A percentile compares a stretch with the other conserved stretches of the same genome.
Evolutionary conservation across 2,888 invertebrate genomes (phyloP).

Genomic region (Tuberolachnus salignus): DNA sequence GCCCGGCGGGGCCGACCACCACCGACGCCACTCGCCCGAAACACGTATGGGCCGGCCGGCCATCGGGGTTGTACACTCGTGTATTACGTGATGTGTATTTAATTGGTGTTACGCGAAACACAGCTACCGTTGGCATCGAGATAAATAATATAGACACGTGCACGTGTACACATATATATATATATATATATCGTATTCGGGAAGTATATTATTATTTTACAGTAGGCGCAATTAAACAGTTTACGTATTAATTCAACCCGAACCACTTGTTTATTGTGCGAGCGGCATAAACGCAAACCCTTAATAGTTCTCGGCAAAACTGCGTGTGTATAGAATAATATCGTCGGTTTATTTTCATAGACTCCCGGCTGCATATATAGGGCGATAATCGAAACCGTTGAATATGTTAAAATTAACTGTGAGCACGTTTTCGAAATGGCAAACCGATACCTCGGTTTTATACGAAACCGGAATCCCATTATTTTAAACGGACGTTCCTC

Average conservation of each 20-base stretch:
- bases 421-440: neutral
- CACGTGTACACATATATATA: too few relatives aligned
- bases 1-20: too few relatives aligned
- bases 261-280: constrained; percentile 12
- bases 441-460: neutral
- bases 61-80: too few relatives aligned
- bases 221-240: neutral
- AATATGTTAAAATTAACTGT: constrained; percentile 22
- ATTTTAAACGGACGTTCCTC: neutral
- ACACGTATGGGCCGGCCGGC: too few relatives aligned
- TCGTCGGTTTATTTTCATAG: constrained; percentile 21
- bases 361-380: neutral
- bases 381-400: constrained; percentile 7
- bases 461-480: neutral
- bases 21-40: too few relatives aligned
- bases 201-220: neutral
- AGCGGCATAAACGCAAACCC: neutral
- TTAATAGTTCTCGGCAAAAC: constrained; percentile 22
- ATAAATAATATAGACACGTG: too few relatives aligned
- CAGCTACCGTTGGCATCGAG: too few relatives aligned
- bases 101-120: too few relatives aligned
- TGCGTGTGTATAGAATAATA: constrained; percentile 8
- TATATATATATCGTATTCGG: too few relatives aligned
- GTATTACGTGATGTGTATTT: too few relatives aligned
- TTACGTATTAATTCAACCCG: constrained; percentile 4